Evolutionary conservation across 2,888 invertebrate species (phyloP), one percentile per base, ranked within the genome.

Genomic region (Mythimna impura): DNA sequence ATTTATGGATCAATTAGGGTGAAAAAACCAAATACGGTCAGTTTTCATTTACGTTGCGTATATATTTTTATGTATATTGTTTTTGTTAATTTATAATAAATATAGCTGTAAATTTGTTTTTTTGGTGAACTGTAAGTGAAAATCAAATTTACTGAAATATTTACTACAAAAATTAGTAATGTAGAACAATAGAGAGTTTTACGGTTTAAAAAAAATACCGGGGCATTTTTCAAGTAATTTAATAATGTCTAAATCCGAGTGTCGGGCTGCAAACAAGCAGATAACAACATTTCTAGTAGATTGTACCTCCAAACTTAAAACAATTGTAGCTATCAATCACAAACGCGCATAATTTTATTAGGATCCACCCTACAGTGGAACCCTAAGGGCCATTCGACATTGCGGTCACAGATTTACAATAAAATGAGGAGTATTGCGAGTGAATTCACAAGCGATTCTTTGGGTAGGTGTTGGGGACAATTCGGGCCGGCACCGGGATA

Each of bases 351-450:
- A 86, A 88, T 89, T 87, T 87, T 88, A 89, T 89, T 88, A 89
- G 78, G 67, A 71, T 73, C 76, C 74, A 71, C 83, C 82, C 81
- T 83, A 78, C 73, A 73, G 83, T 78, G 82, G 82, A 82, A 73
- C 86, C 83, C 84, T 85, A 80, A 86, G 81, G 83, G 78, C 84
- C 83, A 83, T 87, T 90, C 87, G 87, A 90, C 90, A 91, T 88
- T 90, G 89, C 89, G 91, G 91, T 92, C 92, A 91, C 92, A 92
- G 92, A 92, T 90, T 91, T 88, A 91, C 92, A 92, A 92, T 93
- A 92, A 93, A 93, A 91, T 91, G 89, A 89, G 86, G 85, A 88
- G 83, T 87, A 87, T 88, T 86, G 86, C 88, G 88, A 90, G 91
- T 91, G 89, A 91, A 93, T 91, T 91, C 91, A 88, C 88, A 84